Evolutionary conservation across 2,888 invertebrate genomes (phyloP).

Genomic region (Drosophila prostipennis): DNA sequence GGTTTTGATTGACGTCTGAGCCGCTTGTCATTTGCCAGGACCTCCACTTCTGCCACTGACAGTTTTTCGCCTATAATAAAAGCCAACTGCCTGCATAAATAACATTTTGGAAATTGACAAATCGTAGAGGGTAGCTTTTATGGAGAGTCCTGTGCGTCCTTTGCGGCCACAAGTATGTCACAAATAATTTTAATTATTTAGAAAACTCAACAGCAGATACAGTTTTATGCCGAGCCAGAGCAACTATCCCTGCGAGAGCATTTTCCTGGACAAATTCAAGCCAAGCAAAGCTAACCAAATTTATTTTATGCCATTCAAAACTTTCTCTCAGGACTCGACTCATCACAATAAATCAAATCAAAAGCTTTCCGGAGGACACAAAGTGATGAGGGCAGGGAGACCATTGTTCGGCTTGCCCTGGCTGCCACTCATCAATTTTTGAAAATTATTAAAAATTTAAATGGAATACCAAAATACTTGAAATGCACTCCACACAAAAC

Average conservation of each 20-base stretch:
- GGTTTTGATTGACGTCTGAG: slow-evolving; percentile 69
- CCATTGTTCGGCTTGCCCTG: slow-evolving; percentile 33
- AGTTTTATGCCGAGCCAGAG: slow-evolving; percentile 7
- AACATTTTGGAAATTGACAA: slow-evolving; percentile 55
- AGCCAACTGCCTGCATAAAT: slow-evolving; percentile 36
- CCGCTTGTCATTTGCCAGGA: slow-evolving; percentile 45
- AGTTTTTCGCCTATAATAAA: slow-evolving; percentile 44
- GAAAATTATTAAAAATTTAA: slow-evolving; percentile 81
- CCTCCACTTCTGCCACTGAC: slow-evolving; percentile 35
- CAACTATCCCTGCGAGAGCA: slow-evolving; percentile 9
- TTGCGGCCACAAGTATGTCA: slow-evolving; percentile 41
- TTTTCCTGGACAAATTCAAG: background rate
- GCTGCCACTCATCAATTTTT: slow-evolving; percentile 77
- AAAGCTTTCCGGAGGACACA: slow-evolving; percentile 36
- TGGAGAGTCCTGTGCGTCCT: background rate
- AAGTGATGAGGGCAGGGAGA: slow-evolving; percentile 7
- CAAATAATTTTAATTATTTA: slow-evolving; percentile 65
- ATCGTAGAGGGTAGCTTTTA: slow-evolving; percentile 33
- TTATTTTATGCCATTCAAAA: slow-evolving; percentile 33
- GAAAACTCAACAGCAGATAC: slow-evolving; percentile 33
- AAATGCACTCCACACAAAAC: slow-evolving; percentile 60
- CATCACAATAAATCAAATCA: slow-evolving; percentile 67
- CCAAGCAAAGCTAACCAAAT: slow-evolving; percentile 24
- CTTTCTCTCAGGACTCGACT: slow-evolving; percentile 33
- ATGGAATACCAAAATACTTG: slow-evolving; percentile 71